Evolutionary conservation across 92 coral and sea anemone species (phyloP).

Genomic region (Scolanthus callimorphus): DNA sequence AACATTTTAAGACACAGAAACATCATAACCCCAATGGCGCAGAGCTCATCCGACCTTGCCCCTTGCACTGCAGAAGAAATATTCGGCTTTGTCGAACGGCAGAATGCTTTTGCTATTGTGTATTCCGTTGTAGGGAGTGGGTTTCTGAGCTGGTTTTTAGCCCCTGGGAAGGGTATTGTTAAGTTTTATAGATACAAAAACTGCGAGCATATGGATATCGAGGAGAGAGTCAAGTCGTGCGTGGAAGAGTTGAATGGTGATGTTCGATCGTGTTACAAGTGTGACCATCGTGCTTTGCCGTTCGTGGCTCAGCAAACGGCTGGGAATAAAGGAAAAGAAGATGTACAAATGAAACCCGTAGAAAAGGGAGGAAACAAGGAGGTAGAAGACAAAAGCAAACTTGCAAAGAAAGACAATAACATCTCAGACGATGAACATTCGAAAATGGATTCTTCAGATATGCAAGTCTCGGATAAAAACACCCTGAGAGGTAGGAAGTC

Average conservation of each 20-base stretch:
- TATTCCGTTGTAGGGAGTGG: constrained; percentile 61
- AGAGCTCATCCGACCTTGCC: constrained; percentile 2
- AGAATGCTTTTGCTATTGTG: constrained; percentile 41
- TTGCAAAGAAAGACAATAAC: no score
- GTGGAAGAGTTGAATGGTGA: constrained; percentile 51
- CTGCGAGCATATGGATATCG: constrained; percentile 45
- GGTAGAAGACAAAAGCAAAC: background rate
- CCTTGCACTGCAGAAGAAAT: constrained; percentile 64
- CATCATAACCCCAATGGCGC: constrained; percentile 7
- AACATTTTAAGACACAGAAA: constrained; percentile 45
- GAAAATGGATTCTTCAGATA: no score
- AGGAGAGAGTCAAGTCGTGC: constrained; percentile 45
- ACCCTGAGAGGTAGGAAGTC: no score
- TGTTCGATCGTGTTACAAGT: constrained; percentile 35
- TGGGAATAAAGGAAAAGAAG: background rate
- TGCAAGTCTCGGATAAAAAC: no score
- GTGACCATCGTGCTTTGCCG: constrained; percentile 77
- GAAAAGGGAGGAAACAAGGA: background rate
- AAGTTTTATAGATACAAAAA: constrained; percentile 62
- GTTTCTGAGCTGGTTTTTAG: constrained; percentile 60
- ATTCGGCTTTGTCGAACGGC: constrained; percentile 25
- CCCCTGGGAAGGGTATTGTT: constrained; percentile 60
- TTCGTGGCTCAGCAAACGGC: background rate
- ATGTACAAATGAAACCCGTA: background rate
- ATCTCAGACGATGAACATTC: no score